Evolutionary conservation across 2,797 vertebrate species (phyloP), one percentile per base, ranked within the genome.

Genomic region (Rhinella marina): DNA sequence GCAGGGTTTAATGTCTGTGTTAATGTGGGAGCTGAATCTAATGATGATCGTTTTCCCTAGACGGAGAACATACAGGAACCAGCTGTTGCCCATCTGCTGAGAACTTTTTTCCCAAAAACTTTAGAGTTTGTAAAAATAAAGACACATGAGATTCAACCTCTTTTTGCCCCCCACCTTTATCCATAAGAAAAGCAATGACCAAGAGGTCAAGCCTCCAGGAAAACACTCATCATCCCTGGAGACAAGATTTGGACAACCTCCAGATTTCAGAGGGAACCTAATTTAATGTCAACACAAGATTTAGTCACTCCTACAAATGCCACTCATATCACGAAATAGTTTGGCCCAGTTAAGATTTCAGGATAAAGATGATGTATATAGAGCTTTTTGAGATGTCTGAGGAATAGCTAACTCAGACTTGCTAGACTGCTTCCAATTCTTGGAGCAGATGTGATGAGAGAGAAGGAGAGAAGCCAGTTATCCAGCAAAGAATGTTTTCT

Each of bases 161-260:
- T 62, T 85, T 13, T 29, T 70, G 17, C 50, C 54, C 82, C 61
- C 77, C 77, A 41, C 80, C 52, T 72, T 86, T 78, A 89, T 72
- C 80, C 80, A 61, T 29, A 86, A 83, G 78, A 72, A 54, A 78
- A 86, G 84, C 84, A 79, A 52, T 86, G 88, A 57, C 66, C 84
- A 79, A 4, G 61, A 64, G 80, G 84, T 86, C 84, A 89, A 70
- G 78, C 17, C 72, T 86, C 62, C 84, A 86, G 84, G 88, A 89
- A 89, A 73, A 86, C 84, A 89, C 84, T 86, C 84, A 89, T 89
- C 80, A 89, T 86, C 84, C 62, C 62, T 9, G 29, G 59, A 83
- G 84, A 83, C 84, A 77, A 52, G 54, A 77, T 21, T 81, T 86
- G 84, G 84, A 86, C 19, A 50, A 21, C 23, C 29, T 79, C 84